These are phyloP conservation scores for Drosophila orosa DNA, from an alignment of 1,140 invertebrate species.

Conservation along the genomic window DNA sequence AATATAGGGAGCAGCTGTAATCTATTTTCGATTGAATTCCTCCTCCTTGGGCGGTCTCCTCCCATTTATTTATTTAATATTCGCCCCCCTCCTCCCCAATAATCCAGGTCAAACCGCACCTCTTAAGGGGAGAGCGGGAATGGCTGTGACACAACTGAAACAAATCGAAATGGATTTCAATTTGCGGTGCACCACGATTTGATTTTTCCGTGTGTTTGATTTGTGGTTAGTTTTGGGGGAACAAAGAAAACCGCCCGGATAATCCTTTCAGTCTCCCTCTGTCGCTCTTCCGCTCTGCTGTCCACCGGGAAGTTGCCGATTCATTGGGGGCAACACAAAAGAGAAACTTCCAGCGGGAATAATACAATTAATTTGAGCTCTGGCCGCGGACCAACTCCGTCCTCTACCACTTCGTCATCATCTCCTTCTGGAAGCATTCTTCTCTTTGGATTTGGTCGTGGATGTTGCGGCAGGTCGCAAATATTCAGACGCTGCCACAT, in stretches of 20 bases:
- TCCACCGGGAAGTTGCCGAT: neutral
- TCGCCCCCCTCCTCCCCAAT: neutral
- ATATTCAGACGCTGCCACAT: constrained; percentile 53
- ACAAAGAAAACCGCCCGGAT: constrained; percentile 22
- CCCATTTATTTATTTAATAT: constrained; percentile 2
- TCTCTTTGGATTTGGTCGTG: constrained; percentile 3
- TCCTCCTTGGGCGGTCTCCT: neutral
- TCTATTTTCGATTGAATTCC: neutral
- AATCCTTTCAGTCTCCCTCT: constrained; percentile 5
- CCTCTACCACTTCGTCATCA: neutral
- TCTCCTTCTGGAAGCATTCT: constrained; percentile 43
- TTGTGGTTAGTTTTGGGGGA: constrained; percentile 17
- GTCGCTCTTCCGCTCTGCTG: neutral
- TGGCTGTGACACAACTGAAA: constrained; percentile 4
- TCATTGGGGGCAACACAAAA: constrained; percentile 20
- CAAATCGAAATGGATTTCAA: constrained; percentile 29
- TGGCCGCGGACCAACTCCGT: constrained; percentile 35
- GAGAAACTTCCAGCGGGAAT: constrained; percentile 52
- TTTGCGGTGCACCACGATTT: constrained; percentile 29
- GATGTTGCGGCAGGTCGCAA: constrained; percentile 58
- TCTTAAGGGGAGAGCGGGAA: neutral
- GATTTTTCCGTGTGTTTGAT: constrained; percentile 30
- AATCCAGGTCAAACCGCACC: constrained; percentile 21
- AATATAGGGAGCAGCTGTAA: neutral
- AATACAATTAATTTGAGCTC: constrained; percentile 73